Conservation (phyloP, 1,140 invertebrate genomes). For the Liolophura sinensis region DNA sequence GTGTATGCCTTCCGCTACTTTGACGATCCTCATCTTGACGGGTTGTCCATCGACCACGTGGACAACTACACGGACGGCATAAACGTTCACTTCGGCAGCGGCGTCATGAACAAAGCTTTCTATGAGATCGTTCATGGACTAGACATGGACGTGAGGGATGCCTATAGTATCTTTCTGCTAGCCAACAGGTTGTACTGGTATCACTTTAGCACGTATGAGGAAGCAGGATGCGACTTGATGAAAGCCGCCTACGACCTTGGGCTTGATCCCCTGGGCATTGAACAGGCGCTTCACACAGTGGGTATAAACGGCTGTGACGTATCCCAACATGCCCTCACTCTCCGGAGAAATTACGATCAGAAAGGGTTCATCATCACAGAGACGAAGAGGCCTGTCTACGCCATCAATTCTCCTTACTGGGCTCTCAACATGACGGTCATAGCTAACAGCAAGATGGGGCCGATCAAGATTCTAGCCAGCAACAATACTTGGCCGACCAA, state of each 20-base stretch:
- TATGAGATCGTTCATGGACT: constrained; percentile 17
- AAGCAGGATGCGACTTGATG: constrained; percentile 30
- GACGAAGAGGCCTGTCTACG: constrained; percentile 9
- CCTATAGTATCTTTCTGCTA: constrained; percentile 26
- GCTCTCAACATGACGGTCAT: constrained; percentile 8
- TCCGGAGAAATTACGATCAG: constrained; percentile 9
- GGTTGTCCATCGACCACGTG: constrained; percentile 24
- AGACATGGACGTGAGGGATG: constrained; percentile 15
- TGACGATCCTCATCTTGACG: constrained; percentile 19
- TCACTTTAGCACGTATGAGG: constrained; percentile 16
- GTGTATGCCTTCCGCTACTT: constrained; percentile 15
- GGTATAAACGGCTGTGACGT: constrained; percentile 25
- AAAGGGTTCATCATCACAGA: constrained; percentile 4
- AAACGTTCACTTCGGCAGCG: constrained; percentile 27
- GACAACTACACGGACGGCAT: constrained; percentile 18
- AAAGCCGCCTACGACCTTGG: constrained; percentile 35
- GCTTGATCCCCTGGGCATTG: constrained; percentile 7
- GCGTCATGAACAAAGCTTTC: constrained; percentile 29
- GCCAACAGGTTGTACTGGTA: constrained; percentile 39
- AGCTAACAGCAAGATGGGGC: neutral
- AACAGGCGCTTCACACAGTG: constrained; percentile 14
- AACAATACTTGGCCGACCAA: too few relatives aligned
- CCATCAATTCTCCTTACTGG: constrained; percentile 13
- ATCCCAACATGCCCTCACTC: constrained; percentile 10
- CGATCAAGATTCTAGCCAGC: too few relatives aligned